Percentiles rank a stretch among this genome's conserved stretches.
These are phyloP conservation scores for Sitta carolinensis DNA, from an alignment of 2,797 vertebrate genomes.

Conservation along the genomic window DNA sequence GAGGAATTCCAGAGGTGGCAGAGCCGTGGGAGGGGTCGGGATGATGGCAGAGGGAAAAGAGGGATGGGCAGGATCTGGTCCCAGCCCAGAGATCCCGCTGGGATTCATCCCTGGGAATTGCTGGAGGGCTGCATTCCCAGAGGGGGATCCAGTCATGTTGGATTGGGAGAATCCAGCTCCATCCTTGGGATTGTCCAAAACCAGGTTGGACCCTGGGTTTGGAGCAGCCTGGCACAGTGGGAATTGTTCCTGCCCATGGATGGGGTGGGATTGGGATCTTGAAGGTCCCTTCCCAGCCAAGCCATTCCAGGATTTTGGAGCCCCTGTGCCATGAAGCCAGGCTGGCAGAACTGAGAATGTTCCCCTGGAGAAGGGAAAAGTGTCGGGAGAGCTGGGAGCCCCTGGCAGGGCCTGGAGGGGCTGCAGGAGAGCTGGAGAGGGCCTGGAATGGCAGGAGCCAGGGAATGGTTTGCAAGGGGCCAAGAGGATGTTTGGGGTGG, in stretches of 20 bases:
- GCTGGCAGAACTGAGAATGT: not conserved
- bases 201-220: fast-evolving
- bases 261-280: not conserved
- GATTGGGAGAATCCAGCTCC: not conserved
- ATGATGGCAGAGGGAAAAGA: not conserved
- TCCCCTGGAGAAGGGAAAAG: not conserved
- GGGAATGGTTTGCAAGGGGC: too few relatives aligned
- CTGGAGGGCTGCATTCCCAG: not conserved
- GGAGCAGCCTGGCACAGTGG: fast-evolving
- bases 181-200: not conserved
- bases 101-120: not conserved
- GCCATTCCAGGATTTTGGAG: not conserved
- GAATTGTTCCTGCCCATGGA: fast-evolving
- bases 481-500: too few relatives aligned
- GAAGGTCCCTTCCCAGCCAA: fast-evolving
- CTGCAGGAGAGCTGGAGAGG: not conserved
- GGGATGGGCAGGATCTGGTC: fast-evolving
- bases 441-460: fast-evolving
- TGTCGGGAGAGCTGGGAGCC: not conserved
- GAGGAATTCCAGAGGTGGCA: not conserved
- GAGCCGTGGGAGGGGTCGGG: fast-evolving
- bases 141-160: not conserved
- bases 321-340: not conserved
- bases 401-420: not conserved
- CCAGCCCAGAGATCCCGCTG: fast-evolving